Base-by-base conservation (phyloP, 2,113 vertebrate genomes). In the Catharus bicknelli region DNA sequence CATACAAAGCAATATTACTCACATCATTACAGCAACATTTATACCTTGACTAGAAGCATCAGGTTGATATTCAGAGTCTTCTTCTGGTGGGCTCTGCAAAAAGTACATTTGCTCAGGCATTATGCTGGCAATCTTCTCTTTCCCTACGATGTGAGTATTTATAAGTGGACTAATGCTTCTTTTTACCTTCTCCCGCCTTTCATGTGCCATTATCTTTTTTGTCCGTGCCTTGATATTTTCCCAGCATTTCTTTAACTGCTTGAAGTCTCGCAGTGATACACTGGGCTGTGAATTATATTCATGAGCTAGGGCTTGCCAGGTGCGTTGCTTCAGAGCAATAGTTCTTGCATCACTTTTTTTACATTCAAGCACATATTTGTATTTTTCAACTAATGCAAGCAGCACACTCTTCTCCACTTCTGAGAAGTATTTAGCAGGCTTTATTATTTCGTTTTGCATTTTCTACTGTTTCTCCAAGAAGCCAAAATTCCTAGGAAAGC, bases 361-460 rank as follows among this genome's bases (percentile, higher is more conserved):
- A 92, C 98, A 98, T 32, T 98, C 98, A 58, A 98, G 96, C 42
- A 98, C 98, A 13, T 98, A 98, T 86, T 98, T 98, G 90, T 98
- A 98, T 87, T 98, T 98, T 83, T 98, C 98, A 43, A 98, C 98
- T 74, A 98, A 95, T 7, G 98, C 97, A 77, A 98, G 97, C 91
- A 98, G 93, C 91, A 98, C 98, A 32, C 97, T 98, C 95, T 98
- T 98, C 90, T 98, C 98, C 96, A 98, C 96, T 90, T 98, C 98
- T 21, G 98, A 98, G 96, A 98, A 98, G 96, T 98, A 98, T 93
- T 98, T 98, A 92, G 98, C 98, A 94, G 98, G 98, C 90, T 98
- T 98, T 97, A 98, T 97, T 55, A 98, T 97, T 98, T 98, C 98
- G 97, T 98, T 98, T 98, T 98, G 98, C 98, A 98, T 98, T 97